Evolutionary conservation across 2,888 invertebrate species (phyloP), one percentile per base, ranked within the genome.

Genomic region (Parthenolecanium corni): DNA sequence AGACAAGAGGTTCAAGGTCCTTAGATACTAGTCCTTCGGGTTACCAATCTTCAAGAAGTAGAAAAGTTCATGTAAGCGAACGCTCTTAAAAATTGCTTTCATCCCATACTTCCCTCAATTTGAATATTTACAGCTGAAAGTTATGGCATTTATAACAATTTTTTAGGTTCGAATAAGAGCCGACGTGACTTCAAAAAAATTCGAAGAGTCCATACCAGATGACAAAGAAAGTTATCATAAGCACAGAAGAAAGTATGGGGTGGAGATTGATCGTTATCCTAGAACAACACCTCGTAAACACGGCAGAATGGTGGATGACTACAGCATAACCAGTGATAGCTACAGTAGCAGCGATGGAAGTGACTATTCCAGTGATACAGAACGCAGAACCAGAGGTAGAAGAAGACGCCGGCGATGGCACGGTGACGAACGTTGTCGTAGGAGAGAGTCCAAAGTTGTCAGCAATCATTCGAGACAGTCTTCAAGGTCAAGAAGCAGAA

Each of bases 141-240:
- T 31, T 31, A 31, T 31, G 31, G 31, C 31, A 1, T 44, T n/a
- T n/a, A n/a, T n/a, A n/a, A n/a, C 3, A 23, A 46, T 25, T 58
- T n/a, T 44, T 18, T 12, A 66, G 66, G 66, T 66, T 6, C 63
- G 64, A 36, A 66, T 66, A 18, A 52, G 63, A 16, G 66, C 66
- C 5, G 54, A 66, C 51, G 54, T 66, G 20, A 20, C 62, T 21
- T 63, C 66, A 14, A 62, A 63, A 52, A 66, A 64, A 2, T 31
- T 65, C n/a, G 49, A 52, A 21, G 62, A 57, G 12, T 11, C 62
- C 21, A 21, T 20, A 11, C 12, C 49, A 9, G 21, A 49, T 23
- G 18, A 14, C 18, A 23, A 1, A 14, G 4, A 21, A 23, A 18
- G 20, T 11, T 14, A 49, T 23, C 49, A 21, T 49, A 18, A 21